phyloP scores from a whole-genome alignment of 2,888 invertebrate genomes.

The Drosophila neoperkinsi region DNA sequence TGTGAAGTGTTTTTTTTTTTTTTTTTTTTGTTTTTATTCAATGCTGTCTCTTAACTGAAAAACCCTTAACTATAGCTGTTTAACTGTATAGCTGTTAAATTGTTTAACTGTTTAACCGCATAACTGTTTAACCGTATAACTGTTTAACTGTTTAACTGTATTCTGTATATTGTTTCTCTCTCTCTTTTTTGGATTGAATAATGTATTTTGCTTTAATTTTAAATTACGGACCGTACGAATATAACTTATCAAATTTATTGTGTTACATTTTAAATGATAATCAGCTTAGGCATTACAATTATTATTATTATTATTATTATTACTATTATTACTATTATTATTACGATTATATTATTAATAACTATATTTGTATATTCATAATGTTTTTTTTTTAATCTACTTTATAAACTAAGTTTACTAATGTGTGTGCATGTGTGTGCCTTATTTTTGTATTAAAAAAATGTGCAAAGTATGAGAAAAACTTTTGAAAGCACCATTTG shows the following conservation, averaged over 20 bases:
- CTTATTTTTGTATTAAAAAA: slow-evolving; percentile 21
- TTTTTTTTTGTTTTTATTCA: slow-evolving; percentile 15
- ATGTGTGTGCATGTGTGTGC: slow-evolving; percentile 8
- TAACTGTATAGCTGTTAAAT: slow-evolving; percentile 10
- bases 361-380: slow-evolving; percentile 26
- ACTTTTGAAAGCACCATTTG: slow-evolving; percentile 57
- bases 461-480: slow-evolving; percentile 32
- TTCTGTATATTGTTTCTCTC: slow-evolving; percentile 38
- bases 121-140: slow-evolving; percentile 8
- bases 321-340: slow-evolving; percentile 30
- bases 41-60: slow-evolving; percentile 5
- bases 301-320: slow-evolving; percentile 33
- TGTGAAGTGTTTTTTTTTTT: slow-evolving; percentile 11
- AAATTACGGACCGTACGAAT: slow-evolving; percentile 42
- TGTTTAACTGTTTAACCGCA: slow-evolving; percentile 17
- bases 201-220: slow-evolving; percentile 59
- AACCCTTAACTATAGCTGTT: neutral
- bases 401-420: slow-evolving; percentile 17
- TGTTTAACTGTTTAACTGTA: slow-evolving; percentile 28
- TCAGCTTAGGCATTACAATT: slow-evolving; percentile 45
- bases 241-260: slow-evolving; percentile 66
- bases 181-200: slow-evolving; percentile 27
- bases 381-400: slow-evolving; percentile 33
- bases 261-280: slow-evolving; percentile 74
- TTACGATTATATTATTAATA: slow-evolving; percentile 23